A percentile compares a stretch with the other conserved stretches of the same genome.
Conservation (phyloP, 2,888 invertebrate genomes). For the Chorisops tibialis region DNA sequence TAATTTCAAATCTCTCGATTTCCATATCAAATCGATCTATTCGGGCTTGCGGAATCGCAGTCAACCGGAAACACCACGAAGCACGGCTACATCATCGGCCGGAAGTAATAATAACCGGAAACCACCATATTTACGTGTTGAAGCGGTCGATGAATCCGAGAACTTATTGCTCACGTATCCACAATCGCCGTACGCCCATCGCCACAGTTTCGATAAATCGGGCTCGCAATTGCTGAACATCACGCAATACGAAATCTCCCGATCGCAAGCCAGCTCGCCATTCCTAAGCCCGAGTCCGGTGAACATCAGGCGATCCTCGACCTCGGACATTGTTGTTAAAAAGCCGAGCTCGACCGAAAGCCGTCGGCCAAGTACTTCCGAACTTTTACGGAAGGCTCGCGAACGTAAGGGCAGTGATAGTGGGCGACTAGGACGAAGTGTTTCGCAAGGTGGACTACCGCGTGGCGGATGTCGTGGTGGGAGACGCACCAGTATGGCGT, state of each 20-base stretch:
- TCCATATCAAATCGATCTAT: constrained; percentile 50
- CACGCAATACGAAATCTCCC: constrained; percentile 39
- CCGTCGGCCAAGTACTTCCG: constrained; percentile 50
- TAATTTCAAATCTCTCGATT: constrained; percentile 51
- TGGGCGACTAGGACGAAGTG: constrained; percentile 46
- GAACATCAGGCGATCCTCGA: constrained; percentile 50
- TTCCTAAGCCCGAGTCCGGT: constrained; percentile 46
- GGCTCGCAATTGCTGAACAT: constrained; percentile 42
- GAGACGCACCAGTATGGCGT: constrained; percentile 51
- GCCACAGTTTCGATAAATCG: constrained; percentile 44
- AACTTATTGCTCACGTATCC: constrained; percentile 45
- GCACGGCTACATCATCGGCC: constrained; percentile 6
- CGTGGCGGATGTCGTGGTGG: constrained; percentile 44
- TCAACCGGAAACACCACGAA: constrained; percentile 15
- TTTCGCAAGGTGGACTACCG: constrained; percentile 48
- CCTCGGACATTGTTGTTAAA: constrained; percentile 48
- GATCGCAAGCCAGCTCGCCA: constrained; percentile 45
- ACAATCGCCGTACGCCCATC: constrained; percentile 46
- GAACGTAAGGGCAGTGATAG: constrained; percentile 50
- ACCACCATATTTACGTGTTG: constrained; percentile 48
- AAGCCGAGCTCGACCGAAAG: constrained; percentile 36
- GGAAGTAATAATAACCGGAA: constrained; percentile 36
- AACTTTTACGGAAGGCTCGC: constrained; percentile 47
- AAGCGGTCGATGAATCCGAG: constrained; percentile 46
- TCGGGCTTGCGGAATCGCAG: constrained; percentile 44